phyloP scores from a whole-genome alignment of 2,888 invertebrate species.

The Philonicus albiceps region DNA sequence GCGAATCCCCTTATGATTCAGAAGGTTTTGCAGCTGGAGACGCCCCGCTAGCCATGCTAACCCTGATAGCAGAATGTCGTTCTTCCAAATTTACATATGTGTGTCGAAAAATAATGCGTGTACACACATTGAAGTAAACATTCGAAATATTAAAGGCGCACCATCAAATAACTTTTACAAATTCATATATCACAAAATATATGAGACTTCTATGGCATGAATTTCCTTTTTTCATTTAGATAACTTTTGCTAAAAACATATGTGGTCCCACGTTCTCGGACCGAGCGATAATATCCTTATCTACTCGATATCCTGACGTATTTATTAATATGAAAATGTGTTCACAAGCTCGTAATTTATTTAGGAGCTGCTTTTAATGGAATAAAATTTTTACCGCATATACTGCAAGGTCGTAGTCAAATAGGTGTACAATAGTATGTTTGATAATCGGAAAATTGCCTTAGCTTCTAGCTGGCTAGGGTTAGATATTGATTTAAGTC shows the following conservation, averaged over 20 bases:
- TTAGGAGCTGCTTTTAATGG: neutral
- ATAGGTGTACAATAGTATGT: neutral
- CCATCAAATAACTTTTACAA: slow-evolving; percentile 37
- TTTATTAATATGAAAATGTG: slow-evolving; percentile 28
- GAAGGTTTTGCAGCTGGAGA: neutral
- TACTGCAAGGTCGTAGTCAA: neutral
- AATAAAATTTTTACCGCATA: slow-evolving; percentile 5
- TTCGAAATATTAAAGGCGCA: slow-evolving; percentile 25
- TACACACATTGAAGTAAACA: neutral
- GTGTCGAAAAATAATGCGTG: slow-evolving; percentile 19
- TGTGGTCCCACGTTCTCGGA: neutral
- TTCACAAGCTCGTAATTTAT: slow-evolving; percentile 26
- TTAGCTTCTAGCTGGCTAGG: neutral
- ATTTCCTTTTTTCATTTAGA: slow-evolving; percentile 26
- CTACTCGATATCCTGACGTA: neutral
- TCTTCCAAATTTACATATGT: neutral
- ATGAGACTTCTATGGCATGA: slow-evolving; percentile 28
- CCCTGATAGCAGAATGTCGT: neutral
- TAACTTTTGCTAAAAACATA: neutral
- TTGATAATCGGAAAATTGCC: neutral
- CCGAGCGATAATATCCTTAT: neutral
- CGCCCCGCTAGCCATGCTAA: neutral
- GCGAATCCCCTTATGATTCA: neutral
- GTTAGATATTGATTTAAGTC: neutral
- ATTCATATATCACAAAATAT: slow-evolving; percentile 37